Percentiles rank a stretch among this genome's conserved stretches.
Conservation (phyloP, 2,888 invertebrate species). For the Monoplex corrugatus region DNA sequence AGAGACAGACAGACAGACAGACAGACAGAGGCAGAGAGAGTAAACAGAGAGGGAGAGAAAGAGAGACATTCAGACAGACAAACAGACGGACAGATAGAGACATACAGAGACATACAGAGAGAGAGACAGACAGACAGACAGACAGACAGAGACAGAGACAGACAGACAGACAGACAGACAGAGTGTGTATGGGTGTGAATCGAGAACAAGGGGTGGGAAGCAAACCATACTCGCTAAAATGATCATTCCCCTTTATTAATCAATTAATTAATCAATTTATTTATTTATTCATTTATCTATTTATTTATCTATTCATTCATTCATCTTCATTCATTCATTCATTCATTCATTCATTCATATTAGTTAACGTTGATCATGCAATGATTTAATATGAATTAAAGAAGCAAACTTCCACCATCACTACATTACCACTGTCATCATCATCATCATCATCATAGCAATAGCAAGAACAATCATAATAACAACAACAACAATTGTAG, state of each 20-base stretch:
- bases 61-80: background rate
- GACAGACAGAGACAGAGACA: background rate
- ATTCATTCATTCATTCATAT: background rate
- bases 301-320: background rate
- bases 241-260: background rate
- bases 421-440: no score
- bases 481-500: no score
- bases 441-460: no score
- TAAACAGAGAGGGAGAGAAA: no score
- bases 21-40: background rate
- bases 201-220: background rate
- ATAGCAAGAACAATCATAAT: no score
- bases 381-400: no score
- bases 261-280: background rate
- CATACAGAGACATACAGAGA: background rate
- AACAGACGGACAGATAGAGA: background rate
- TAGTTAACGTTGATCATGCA: background rate
- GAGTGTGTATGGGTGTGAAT: background rate
- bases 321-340: background rate
- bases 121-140: background rate
- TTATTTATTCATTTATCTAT: background rate
- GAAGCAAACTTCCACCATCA: no score
- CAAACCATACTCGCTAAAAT: background rate
- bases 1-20: background rate
- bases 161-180: background rate